Conservation (phyloP, 2,888 invertebrate genomes). For the Liodrosophila aerea region DNA sequence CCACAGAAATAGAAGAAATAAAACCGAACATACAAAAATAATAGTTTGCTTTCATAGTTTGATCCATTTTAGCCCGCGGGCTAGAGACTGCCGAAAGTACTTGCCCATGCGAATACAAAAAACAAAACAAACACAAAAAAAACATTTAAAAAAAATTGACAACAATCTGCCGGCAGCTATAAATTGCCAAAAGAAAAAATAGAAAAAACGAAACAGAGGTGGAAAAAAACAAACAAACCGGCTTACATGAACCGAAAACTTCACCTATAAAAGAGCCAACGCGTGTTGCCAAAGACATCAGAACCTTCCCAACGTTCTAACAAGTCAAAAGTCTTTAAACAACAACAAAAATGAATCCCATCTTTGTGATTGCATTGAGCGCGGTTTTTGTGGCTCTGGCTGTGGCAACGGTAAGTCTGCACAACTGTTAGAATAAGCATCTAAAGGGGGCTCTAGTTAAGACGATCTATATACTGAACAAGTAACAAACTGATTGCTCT, state of each 20-base stretch:
- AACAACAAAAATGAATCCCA: slow-evolving; percentile 71
- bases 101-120: slow-evolving; percentile 20
- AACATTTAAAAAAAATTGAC: slow-evolving; percentile 4
- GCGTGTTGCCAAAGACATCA: slow-evolving; percentile 37
- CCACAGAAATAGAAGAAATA: slow-evolving; percentile 23
- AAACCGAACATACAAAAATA: slow-evolving; percentile 4
- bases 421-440: not conserved
- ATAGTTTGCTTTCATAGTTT: slow-evolving; percentile 42
- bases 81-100: slow-evolving; percentile 63
- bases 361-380: slow-evolving; percentile 59
- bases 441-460: not conserved
- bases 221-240: slow-evolving; percentile 45
- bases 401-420: slow-evolving; percentile 60
- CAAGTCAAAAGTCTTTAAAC: slow-evolving; percentile 29
- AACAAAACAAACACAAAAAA: slow-evolving; percentile 25
- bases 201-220: slow-evolving; percentile 1
- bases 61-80: slow-evolving; percentile 38
- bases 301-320: slow-evolving; percentile 56
- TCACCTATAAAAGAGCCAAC: slow-evolving; percentile 55
- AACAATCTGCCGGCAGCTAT: slow-evolving; percentile 46
- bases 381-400: slow-evolving; percentile 54
- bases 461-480: too few relatives aligned
- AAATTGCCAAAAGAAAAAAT: slow-evolving; percentile 4
- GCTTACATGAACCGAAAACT: slow-evolving; percentile 32
- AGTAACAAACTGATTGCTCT: too few relatives aligned